Evolutionary conservation across 2,797 vertebrate genomes (phyloP).

Genomic region (Mus minutoides): DNA sequence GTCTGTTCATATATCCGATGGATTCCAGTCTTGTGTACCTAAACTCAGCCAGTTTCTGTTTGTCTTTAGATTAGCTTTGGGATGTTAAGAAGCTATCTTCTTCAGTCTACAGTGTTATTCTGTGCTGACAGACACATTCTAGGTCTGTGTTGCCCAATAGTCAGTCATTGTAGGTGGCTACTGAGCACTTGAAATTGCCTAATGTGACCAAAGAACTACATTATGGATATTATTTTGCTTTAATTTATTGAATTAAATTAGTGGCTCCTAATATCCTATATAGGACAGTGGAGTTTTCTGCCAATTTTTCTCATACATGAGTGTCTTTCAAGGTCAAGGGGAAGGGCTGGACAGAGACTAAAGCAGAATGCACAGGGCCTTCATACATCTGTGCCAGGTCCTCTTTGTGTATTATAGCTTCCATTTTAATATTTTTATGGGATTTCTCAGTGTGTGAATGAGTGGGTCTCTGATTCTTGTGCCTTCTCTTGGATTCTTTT

Average conservation of each 20-base stretch:
- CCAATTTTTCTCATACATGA: not conserved
- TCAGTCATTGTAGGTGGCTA: not conserved
- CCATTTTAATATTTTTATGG: not conserved
- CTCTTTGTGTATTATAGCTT: too few species aligned
- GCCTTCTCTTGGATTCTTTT: not conserved
- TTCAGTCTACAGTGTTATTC: not conserved
- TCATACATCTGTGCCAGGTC: too few species aligned
- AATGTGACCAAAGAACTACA: not conserved
- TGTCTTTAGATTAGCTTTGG: not conserved
- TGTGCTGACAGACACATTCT: not conserved
- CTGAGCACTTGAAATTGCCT: not conserved
- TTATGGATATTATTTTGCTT: conserved; percentile 27
- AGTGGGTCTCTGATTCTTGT: not conserved
- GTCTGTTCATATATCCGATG: not conserved
- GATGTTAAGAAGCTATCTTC: conserved; percentile 36
- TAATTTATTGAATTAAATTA: conserved; percentile 36
- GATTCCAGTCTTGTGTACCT: not conserved
- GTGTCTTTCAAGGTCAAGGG: not conserved
- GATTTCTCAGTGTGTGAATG: not conserved
- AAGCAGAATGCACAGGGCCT: too few species aligned
- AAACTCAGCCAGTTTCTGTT: not conserved
- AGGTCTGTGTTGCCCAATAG: not conserved
- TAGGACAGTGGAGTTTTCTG: not conserved
- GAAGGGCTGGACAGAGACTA: not conserved
- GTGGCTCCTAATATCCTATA: not conserved